Evolutionary conservation across 2,888 invertebrate species (phyloP), one percentile per base, ranked within the genome.

Genomic region (Dromius quadrimaculatus): DNA sequence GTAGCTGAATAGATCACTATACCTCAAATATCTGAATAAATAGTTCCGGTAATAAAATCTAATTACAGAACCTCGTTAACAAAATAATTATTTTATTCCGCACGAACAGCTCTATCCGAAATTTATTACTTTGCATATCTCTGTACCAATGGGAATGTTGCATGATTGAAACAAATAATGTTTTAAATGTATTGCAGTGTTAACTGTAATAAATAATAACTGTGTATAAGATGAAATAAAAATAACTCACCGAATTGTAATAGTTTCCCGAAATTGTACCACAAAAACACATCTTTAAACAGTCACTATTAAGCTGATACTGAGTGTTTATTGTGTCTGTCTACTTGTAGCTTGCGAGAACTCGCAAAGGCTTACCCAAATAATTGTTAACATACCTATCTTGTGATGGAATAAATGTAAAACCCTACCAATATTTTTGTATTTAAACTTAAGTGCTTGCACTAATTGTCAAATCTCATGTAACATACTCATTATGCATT

Each of bases 401-500:
- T 41, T 41, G 50, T 13, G 50, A 28, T 50, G 28, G 50, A 15
- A 15, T 41, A 15, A 41, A 41, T 41, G 41, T 41, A 41, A 15
- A 15, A 41, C 13, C n/a, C 22, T 47, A 47, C 47, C n/a, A 19
- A 50, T 50, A 54, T 54, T 54, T 54, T 54, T 54, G 50, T 54
- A 54, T 15, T 28, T 54, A 28, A n/a, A 54, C 20, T 1, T 47
- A 22, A 47, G 47, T 23, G 47, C 47, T 20, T 20, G 47, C 47
- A 47, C 47, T 47, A 22, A 15, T 15, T 54, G 15, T 28, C 13
- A 54, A 59, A 20, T 36, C n/a, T 59, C 59, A 59, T 59, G 59
- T 59, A 59, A 59, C 59, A 59, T 59, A 59, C 59, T 59, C 59
- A 59, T 59, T 59, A 28, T 23, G 19, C 50, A 54, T 13, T 13